Evolutionary conservation across 1,140 invertebrate genomes (phyloP), one percentile per base, ranked within the genome.

Genomic region (Microplitis demolitor): DNA sequence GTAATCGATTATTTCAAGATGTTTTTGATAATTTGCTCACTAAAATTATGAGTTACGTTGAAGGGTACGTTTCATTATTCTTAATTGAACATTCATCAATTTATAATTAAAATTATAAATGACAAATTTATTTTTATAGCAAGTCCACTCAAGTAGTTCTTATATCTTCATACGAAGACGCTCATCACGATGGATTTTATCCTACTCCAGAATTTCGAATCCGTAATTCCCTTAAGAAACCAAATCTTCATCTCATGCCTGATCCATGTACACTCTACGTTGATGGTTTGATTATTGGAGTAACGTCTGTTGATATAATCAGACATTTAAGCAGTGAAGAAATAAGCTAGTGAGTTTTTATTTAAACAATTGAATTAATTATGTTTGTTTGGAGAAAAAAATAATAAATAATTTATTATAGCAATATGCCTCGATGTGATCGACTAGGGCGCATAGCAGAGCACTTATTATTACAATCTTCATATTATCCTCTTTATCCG

Each of bases 221-320:
- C 31, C 71, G 77, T 73, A 83, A 72, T 74, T 79, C 85, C 2
- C 81, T 85, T 16, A 87, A 87, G 74, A 88, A 85, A 45, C 66
- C 87, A 8, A 92, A 93, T 81, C 78, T 94, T 13, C 87, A 89
- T 61, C 83, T 91, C 51, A 81, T 93, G 70, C 90, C 95, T 0
- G 96, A 98, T 89, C 97, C 97, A 0, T 92, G 92, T 76, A 89
- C 93, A 9, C 78, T 98, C 1, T 89, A 91, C 77, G 88, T 98
- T 45, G 90, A 92, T 74, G 95, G 94, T 4, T 78, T 97, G 0
- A 86, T 91, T 8, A 85, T 98, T 78, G 94, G 91, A 3, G 83
- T 93, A 1, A 97, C 95, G 2, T 93, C 95, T 13, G 92, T 92
- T 0, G 96, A 98, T 85, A 87, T 94, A 58, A 80, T 97, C 1